phyloP scores from a whole-genome alignment of 2,888 invertebrate species.

The Limenitis camilla region DNA sequence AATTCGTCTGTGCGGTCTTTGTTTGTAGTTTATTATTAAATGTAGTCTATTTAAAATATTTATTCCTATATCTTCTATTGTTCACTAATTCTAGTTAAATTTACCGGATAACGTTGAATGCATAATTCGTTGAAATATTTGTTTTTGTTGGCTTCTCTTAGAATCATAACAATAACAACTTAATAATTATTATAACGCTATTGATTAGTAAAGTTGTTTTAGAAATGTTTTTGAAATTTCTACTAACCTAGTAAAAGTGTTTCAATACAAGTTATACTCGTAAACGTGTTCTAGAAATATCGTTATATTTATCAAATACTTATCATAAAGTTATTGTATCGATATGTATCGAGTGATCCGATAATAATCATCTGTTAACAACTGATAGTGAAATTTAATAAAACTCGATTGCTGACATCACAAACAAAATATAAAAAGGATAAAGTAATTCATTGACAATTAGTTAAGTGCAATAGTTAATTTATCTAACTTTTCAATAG shows the following conservation, averaged over 20 bases:
- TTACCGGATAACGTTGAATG: no score
- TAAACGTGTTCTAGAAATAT: slow-evolving; percentile 16
- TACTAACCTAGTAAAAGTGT: no score
- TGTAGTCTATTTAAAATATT: not conserved
- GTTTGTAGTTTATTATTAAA: slow-evolving; percentile 2
- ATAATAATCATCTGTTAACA: slow-evolving; percentile 17
- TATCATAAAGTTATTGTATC: slow-evolving; percentile 19
- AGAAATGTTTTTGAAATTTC: no score
- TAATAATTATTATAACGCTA: no score
- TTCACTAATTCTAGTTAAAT: not conserved
- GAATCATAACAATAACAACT: no score
- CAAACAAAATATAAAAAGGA: not conserved
- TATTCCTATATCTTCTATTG: not conserved
- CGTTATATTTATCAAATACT: slow-evolving; percentile 14
- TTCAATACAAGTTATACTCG: no score
- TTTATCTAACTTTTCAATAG: no score
- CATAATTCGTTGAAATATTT: no score
- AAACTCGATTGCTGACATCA: slow-evolving; percentile 3
- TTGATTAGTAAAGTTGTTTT: no score
- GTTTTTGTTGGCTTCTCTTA: no score
- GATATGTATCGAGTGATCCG: slow-evolving; percentile 18
- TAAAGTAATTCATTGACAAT: not conserved
- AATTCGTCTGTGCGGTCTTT: slow-evolving; percentile 14
- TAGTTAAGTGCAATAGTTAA: no score
- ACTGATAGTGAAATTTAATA: slow-evolving; percentile 11